Percentiles rank a stretch among this genome's conserved stretches.
Evolutionary conservation across 2,113 vertebrate species (phyloP).

Genomic region (Otocyon megalotis): DNA sequence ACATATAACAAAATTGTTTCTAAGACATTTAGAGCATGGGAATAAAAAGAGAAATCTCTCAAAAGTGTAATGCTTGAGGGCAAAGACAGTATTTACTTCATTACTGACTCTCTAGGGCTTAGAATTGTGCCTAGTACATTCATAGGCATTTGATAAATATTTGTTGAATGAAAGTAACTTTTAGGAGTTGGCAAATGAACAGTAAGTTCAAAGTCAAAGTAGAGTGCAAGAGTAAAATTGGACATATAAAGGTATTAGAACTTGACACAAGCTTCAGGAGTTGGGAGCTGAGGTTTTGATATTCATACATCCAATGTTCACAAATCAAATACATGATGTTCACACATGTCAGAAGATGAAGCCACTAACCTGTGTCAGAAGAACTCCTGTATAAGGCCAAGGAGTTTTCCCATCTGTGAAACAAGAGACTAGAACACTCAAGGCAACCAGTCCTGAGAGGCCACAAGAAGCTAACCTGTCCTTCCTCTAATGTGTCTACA

Average conservation of each 20-base stretch:
- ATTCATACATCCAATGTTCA: neutral
- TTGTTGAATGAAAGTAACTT: neutral
- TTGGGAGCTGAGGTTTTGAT: neutral
- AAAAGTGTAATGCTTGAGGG: neutral
- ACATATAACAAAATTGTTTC: neutral
- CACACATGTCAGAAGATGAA: neutral
- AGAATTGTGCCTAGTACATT: neutral
- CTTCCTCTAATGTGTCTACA: neutral
- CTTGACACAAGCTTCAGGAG: neutral
- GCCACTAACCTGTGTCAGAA: neutral
- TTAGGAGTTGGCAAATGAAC: neutral
- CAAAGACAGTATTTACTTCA: neutral
- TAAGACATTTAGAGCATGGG: neutral
- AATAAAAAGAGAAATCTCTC: neutral
- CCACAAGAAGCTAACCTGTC: neutral
- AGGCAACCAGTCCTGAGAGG: neutral
- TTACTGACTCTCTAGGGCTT: neutral
- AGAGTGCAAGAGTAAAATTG: neutral
- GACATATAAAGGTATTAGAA: neutral
- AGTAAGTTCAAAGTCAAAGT: neutral
- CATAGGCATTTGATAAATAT: neutral
- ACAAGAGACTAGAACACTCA: neutral
- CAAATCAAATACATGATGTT: neutral
- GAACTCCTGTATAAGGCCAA: neutral
- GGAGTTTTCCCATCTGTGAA: neutral